Evolutionary conservation across 2,113 vertebrate genomes (phyloP), one percentile per base, ranked within the genome.

Genomic region (Accipiter virgatus): DNA sequence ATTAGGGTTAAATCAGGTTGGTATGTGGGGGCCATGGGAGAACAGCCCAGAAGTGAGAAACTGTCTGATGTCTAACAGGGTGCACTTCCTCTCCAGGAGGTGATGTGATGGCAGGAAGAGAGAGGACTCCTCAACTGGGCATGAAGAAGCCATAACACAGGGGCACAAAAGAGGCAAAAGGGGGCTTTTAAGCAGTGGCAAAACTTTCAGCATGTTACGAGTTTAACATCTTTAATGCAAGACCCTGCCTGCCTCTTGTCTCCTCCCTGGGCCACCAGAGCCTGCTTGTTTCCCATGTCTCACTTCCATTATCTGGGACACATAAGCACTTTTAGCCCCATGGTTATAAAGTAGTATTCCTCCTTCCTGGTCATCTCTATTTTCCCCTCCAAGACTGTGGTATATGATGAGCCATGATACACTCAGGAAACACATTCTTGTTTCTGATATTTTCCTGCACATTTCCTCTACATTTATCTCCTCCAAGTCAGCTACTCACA

Each of bases 1-100:
- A 86, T 75, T 52, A 86, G 89, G 93, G 93, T 87, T 96, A 96
- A 96, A 74, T 50, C 63, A 67, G 91, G 81, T 77, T 95, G 89
- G 45, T 62, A 71, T 86, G 89, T 47, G 50, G 74, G 40, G 70
- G 63, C 84, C 58, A 88, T 58, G 89, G 81, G 89, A 95, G 89
- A 87, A 62, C 13, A 94, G 84, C 84, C 56, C 81, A 75, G 45
- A 72, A 72, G 61, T 82, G 91, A 86, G 93, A 93, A 91, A 88
- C 71, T 75, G 88, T 91, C 94, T 93, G 79, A 87, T 77, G 75
- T 66, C 50, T 90, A 26, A 65, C 40, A 70, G 70, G 50, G 22
- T 62, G 32, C 1, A 2, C 43, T 87, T 91, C 48, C 9, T 29
- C 62, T 91, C 66, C 78, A 86, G 84, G 48, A 79, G 52, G 62